Percentiles rank a stretch among this genome's conserved stretches.
Conservation (phyloP, 2,113 vertebrate species). For the Macroglossus sobrinus region DNA sequence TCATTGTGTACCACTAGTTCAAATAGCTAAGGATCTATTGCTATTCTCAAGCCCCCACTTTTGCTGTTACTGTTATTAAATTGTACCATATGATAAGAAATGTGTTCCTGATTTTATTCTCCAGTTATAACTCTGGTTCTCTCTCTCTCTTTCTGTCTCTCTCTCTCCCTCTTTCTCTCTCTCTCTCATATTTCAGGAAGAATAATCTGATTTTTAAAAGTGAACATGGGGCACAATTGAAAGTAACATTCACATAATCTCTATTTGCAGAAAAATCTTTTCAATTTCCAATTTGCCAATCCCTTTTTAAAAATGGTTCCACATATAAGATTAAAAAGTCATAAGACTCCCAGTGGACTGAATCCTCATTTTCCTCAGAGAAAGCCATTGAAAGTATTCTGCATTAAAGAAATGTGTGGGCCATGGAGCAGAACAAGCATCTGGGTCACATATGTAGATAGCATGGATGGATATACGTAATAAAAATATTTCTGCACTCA, state of each 20-base stretch:
- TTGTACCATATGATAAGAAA: constrained; percentile 27
- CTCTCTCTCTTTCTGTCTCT: background rate
- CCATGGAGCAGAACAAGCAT: background rate
- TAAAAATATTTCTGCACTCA: background rate
- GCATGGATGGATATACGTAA: background rate
- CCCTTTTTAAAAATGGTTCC: constrained; percentile 15
- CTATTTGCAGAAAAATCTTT: constrained; percentile 15
- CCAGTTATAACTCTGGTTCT: background rate
- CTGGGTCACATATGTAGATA: constrained; percentile 14
- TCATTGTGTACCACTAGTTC: background rate
- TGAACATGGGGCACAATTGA: background rate
- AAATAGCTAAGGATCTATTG: background rate
- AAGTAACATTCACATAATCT: background rate
- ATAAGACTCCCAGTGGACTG: background rate
- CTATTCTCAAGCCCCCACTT: background rate
- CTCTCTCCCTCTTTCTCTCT: background rate
- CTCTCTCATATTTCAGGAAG: background rate
- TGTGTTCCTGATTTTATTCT: constrained; percentile 41
- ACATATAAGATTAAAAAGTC: constrained; percentile 18
- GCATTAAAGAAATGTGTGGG: background rate
- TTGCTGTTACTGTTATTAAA: constrained; percentile 21
- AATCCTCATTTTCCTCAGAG: background rate
- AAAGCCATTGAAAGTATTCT: background rate
- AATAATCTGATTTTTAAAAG: constrained; percentile 30
- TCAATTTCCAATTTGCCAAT: background rate